Percentiles rank a stretch among this genome's conserved stretches.
phyloP scores from a whole-genome alignment of 1,140 invertebrate species.

The Drosophila nannoptera region DNA sequence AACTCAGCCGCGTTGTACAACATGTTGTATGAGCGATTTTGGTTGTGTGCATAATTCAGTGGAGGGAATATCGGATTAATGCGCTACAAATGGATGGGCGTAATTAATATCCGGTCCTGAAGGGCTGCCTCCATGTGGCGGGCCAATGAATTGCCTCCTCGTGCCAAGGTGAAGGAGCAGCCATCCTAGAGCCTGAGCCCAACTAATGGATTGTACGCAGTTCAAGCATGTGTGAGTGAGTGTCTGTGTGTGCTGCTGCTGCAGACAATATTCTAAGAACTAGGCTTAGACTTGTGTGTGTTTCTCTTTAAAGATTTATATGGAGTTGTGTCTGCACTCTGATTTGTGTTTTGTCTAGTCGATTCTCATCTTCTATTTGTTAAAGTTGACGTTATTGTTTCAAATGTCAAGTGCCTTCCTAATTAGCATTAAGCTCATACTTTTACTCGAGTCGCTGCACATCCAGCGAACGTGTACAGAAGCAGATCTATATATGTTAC shows the following conservation, averaged over 20 bases:
- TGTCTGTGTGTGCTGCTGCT: background rate
- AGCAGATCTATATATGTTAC: conserved; percentile 1
- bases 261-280: conserved; percentile 27
- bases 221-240: background rate
- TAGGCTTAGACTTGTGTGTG: conserved; percentile 8
- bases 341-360: conserved; percentile 11
- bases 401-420: conserved; percentile 71
- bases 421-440: conserved; percentile 58
- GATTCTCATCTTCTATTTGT: conserved; percentile 29
- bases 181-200: background rate
- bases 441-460: conserved; percentile 12
- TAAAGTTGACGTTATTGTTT: conserved; percentile 50
- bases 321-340: background rate
- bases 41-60: conserved; percentile 37
- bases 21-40: conserved; percentile 36
- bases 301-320: conserved; percentile 9
- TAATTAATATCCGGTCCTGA: conserved; percentile 61
- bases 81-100: conserved; percentile 49
- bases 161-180: conserved; percentile 22
- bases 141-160: conserved; percentile 45
- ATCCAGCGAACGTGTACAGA: conserved; percentile 27
- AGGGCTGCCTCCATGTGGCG: background rate
- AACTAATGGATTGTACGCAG: background rate
- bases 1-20: conserved; percentile 26
- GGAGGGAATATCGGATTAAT: conserved; percentile 43